phyloP scores from a whole-genome alignment of 1,140 invertebrate species.

The Cylas formicarius region DNA sequence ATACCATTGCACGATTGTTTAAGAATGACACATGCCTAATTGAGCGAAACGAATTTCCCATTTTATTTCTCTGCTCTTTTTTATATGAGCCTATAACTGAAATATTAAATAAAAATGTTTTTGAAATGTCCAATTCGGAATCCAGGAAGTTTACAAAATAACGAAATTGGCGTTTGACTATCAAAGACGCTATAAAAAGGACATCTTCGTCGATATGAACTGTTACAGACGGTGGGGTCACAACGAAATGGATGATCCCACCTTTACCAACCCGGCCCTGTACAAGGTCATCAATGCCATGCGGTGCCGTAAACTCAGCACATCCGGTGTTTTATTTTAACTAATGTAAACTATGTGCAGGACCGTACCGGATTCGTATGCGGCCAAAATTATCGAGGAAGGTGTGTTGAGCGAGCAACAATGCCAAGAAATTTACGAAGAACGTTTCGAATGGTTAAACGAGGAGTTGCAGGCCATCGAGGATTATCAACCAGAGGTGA shows the following conservation, averaged over 20 bases:
- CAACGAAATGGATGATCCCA: slow-evolving; percentile 96
- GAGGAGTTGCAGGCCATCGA: slow-evolving; percentile 57
- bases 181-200: slow-evolving; percentile 81
- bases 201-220: slow-evolving; percentile 89
- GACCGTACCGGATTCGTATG: slow-evolving; percentile 81
- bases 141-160: slow-evolving; percentile 69
- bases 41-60: no score
- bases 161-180: slow-evolving; percentile 82
- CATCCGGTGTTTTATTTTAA: neutral
- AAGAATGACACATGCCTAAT: no score
- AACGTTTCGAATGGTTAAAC: slow-evolving; percentile 57
- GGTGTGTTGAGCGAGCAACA: slow-evolving; percentile 55
- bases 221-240: slow-evolving; percentile 92
- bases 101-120: neutral
- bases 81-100: neutral
- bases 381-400: slow-evolving; percentile 55
- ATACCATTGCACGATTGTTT: no score
- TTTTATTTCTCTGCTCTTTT: slow-evolving; percentile 1
- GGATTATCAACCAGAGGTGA: slow-evolving; percentile 54
- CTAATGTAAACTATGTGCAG: slow-evolving; percentile 36
- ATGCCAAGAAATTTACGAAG: slow-evolving; percentile 47
- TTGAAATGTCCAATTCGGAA: neutral
- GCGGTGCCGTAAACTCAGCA: slow-evolving; percentile 43
- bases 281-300: slow-evolving; percentile 73
- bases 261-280: slow-evolving; percentile 89